Base-by-base conservation (phyloP, 2,797 vertebrate species). In the Pseudomugil gertrudae region DNA sequence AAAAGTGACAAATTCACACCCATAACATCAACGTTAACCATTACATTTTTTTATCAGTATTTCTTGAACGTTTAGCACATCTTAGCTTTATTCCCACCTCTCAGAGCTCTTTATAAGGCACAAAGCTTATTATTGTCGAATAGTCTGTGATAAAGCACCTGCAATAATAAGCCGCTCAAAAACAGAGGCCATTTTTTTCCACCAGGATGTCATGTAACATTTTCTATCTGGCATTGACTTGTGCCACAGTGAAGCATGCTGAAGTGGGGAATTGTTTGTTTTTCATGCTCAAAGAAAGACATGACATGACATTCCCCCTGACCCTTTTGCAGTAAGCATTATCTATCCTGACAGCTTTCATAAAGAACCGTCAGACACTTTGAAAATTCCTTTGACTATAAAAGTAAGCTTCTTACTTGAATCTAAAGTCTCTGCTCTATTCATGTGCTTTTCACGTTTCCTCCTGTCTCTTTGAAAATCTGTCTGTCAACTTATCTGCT, bases 261-360 rank as follows among this genome's bases (percentile, higher is more conserved):
- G 78, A 83, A 57, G 69, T 70, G 70, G 73, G 62, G 75, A 85
- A 76, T 80, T 74, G 77, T 84, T 72, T 72, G 55, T 27, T 79
- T 83, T 38, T 84, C 79, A 71, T 57, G 32, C 78, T 86, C 62
- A 77, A 9, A 87, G 71, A 78, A 72, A 80, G 76, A 77, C 70
- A 17, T 76, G 81, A 80, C 87, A 78, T 85, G 83, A 74, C 87
- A 79, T 86, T 83, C 69, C 32, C 27, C 69, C 78, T 86, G 83
- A 87, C 88, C 90, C 69, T 26, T 43, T 45, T 36, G 76, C 76
- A 77, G 79, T 86, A 78, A 79, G 72, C 81, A 85, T 91, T 85
- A 89, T 91, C 86, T 87, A 62, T 74, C 61, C 87, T 87, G 86
- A 85, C 85, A 87, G 89, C 78, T 87, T 88, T 84, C 69, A 85